Conservation (phyloP, 2,113 vertebrate genomes). For the Rhynchopsitta pachyrhyncha region DNA sequence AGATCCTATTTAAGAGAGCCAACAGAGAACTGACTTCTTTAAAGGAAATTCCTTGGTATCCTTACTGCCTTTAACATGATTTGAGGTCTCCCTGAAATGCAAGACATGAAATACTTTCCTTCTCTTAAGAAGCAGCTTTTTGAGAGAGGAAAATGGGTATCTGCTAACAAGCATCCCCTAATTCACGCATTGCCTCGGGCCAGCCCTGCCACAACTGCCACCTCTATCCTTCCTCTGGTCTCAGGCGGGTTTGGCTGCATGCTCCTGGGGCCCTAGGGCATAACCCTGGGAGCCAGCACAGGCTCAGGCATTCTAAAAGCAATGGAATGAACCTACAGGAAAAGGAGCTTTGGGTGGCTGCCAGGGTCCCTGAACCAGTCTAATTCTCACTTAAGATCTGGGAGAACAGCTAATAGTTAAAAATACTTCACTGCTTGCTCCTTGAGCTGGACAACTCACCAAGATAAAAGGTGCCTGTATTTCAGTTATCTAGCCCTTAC, state of each 20-base stretch:
- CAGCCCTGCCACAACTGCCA: background rate
- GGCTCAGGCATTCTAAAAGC: background rate
- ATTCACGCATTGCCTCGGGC: background rate
- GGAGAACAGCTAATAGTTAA: no score
- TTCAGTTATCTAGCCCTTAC: background rate
- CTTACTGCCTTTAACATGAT: background rate
- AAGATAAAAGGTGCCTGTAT: no score
- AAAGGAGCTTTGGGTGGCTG: background rate
- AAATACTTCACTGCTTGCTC: background rate
- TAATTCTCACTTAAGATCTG: background rate
- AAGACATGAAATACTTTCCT: background rate
- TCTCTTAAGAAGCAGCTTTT: background rate
- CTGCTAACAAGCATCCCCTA: background rate
- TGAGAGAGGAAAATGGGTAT: background rate
- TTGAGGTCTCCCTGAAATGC: background rate
- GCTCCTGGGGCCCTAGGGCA: fast-evolving
- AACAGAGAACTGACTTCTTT: background rate
- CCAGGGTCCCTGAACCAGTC: no score
- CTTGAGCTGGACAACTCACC: background rate
- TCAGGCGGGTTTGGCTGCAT: background rate
- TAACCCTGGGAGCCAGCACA: background rate
- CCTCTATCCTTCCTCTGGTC: fast-evolving
- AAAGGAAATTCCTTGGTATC: background rate
- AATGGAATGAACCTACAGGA: background rate
- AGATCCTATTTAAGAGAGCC: background rate